Percentiles rank a stretch among this genome's conserved stretches.
Conservation (phyloP, 2,113 vertebrate genomes). For the Panthera leo region DNA sequence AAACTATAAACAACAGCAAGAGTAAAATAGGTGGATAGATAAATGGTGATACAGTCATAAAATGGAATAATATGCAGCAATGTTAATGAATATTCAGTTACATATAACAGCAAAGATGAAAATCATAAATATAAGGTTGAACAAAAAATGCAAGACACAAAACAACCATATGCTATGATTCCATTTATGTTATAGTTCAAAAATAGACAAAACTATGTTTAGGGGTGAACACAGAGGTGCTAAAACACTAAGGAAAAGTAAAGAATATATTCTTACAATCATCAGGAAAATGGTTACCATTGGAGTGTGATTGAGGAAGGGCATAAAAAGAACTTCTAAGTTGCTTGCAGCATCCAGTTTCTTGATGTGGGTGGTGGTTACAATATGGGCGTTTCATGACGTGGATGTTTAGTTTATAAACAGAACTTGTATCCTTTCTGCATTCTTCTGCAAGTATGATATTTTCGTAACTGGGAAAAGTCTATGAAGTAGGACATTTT, state of each 20-base stretch:
- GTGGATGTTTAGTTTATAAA: background rate
- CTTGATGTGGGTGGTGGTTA: background rate
- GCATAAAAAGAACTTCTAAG: background rate
- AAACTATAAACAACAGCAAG: background rate
- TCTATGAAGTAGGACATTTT: background rate
- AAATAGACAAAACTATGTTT: background rate
- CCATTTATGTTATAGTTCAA: background rate
- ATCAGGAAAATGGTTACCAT: background rate
- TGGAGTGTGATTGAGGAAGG: background rate
- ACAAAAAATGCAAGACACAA: background rate
- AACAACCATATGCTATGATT: background rate
- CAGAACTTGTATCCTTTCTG: background rate
- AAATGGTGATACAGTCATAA: background rate
- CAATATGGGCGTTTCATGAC: background rate
- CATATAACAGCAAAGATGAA: background rate
- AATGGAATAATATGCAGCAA: background rate
- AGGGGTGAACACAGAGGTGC: background rate
- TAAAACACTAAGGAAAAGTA: background rate
- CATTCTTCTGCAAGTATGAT: background rate
- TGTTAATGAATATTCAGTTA: background rate
- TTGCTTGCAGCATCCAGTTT: background rate
- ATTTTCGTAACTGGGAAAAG: background rate
- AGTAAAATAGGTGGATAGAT: background rate
- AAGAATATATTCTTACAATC: background rate
- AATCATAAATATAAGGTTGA: background rate